These are phyloP conservation scores for Coelinius sp. DNA, from an alignment of 2,888 invertebrate genomes.

Conservation along the genomic window DNA sequence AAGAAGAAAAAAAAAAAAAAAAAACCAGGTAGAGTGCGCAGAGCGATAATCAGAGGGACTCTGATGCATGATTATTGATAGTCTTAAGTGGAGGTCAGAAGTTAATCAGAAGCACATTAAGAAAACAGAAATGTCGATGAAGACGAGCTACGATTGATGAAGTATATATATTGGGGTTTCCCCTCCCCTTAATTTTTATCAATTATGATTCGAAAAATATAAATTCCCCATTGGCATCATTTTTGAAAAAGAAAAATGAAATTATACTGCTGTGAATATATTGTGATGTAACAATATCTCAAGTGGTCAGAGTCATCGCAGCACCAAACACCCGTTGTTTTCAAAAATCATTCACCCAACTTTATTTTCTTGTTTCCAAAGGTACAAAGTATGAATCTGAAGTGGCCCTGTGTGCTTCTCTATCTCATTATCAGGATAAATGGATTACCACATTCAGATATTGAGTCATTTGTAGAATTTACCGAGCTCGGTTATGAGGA, in stretches of 20 bases:
- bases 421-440: conserved; percentile 44
- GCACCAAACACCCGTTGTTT: too few species aligned
- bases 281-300: too few species aligned
- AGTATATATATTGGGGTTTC: too few species aligned
- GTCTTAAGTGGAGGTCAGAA: conserved; percentile 35
- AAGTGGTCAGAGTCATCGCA: too few species aligned
- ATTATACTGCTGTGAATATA: too few species aligned
- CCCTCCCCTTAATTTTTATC: too few species aligned
- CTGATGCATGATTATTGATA: not conserved
- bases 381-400: conserved; percentile 52
- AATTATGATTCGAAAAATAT: too few species aligned
- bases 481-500: conserved; percentile 62
- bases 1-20: not conserved
- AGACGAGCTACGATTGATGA: too few species aligned
- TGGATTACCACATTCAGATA: conserved; percentile 31
- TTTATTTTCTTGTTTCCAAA: conserved; percentile 24
- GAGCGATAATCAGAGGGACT: not conserved
- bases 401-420: conserved; percentile 49
- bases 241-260: too few species aligned
- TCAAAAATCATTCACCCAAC: not conserved
- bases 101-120: conserved; percentile 45
- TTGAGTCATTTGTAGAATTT: conserved; percentile 50
- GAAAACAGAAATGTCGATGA: conserved; percentile 22
- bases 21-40: not conserved
- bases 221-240: too few species aligned